Evolutionary conservation across 2,113 vertebrate genomes (phyloP).

Genomic region (Glaucidium brasilianum): DNA sequence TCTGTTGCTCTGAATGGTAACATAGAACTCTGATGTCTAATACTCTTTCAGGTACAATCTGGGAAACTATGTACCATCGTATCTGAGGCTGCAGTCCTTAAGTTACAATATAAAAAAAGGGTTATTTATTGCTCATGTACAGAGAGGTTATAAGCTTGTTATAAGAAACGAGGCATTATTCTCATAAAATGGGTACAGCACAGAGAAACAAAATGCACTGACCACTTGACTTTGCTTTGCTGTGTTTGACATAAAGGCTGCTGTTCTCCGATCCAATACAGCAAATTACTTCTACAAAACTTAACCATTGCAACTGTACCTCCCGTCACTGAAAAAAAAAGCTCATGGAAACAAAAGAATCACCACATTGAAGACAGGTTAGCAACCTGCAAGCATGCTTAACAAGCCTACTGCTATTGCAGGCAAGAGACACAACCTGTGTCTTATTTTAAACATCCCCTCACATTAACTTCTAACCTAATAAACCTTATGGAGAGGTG

Average conservation of each 20-base stretch:
- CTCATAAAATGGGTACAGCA: not conserved
- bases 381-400: not conserved
- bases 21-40: not conserved
- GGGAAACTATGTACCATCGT: not conserved
- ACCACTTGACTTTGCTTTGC: not conserved
- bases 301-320: not conserved
- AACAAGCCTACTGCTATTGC: not conserved
- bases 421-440: not conserved
- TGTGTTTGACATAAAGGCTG: not conserved
- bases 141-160: not conserved
- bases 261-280: not conserved
- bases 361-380: not conserved
- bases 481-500: not conserved
- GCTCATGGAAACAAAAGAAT: not conserved
- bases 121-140: not conserved
- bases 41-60: not conserved
- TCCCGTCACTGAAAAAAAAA: not conserved
- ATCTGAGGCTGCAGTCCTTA: not conserved
- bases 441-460: not conserved
- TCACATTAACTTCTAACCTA: not conserved
- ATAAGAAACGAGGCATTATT: not conserved
- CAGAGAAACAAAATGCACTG: not conserved
- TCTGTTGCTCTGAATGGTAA: not conserved
- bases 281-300: not conserved
- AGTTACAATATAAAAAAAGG: not conserved